phyloP scores from a whole-genome alignment of 1,140 invertebrate species.

The Ceratina japonica region DNA sequence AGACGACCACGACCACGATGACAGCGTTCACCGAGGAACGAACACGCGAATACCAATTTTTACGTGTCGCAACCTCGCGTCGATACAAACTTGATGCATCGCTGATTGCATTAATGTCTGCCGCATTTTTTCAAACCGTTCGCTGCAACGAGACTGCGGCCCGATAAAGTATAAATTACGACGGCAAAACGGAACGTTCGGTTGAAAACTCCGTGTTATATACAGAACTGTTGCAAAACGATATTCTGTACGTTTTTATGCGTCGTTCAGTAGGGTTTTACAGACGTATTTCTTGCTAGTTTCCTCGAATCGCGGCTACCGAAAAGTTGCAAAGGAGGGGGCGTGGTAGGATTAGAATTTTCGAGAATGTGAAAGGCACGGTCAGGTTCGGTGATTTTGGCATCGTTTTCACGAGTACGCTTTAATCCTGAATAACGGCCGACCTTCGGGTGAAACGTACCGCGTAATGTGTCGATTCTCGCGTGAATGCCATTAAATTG shows the following conservation, averaged over 20 bases:
- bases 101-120: too few relatives aligned
- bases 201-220: too few relatives aligned
- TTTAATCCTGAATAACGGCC: slow-evolving; percentile 63
- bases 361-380: background rate
- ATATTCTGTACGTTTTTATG: too few relatives aligned
- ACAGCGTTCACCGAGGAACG: slow-evolving; percentile 10
- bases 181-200: too few relatives aligned
- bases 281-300: background rate
- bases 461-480: slow-evolving; percentile 11
- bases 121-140: too few relatives aligned
- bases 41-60: background rate
- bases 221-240: too few relatives aligned
- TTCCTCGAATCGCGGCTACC: background rate
- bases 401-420: slow-evolving; percentile 20
- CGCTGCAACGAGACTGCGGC: too few relatives aligned
- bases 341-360: background rate
- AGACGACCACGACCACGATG: slow-evolving; percentile 35
- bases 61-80: too few relatives aligned
- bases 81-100: too few relatives aligned
- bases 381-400: slow-evolving; percentile 19
- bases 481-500: slow-evolving; percentile 19
- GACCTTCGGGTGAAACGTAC: slow-evolving; percentile 42
- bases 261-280: background rate
- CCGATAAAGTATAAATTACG: too few relatives aligned
- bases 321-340: background rate